Conservation (phyloP, 2,797 vertebrate species). For the Muraenolepis orangiensis region DNA sequence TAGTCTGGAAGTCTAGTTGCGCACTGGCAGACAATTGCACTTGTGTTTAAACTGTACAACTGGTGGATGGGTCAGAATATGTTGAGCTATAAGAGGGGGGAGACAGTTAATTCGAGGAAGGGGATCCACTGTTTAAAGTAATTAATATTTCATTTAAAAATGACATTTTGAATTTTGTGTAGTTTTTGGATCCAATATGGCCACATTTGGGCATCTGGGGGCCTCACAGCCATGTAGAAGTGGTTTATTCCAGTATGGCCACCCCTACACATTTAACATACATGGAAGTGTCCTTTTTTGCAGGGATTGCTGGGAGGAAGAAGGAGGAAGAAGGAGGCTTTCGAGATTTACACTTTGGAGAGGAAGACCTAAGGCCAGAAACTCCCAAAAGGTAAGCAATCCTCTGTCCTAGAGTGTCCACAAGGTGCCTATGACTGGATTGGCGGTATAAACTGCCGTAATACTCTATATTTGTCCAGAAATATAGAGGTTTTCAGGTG, state of each 20-base stretch:
- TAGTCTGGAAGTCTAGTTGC: constrained; percentile 48
- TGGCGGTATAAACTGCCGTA: constrained; percentile 33
- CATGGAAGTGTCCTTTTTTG: constrained; percentile 81
- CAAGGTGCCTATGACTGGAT: constrained; percentile 27
- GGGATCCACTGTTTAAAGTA: constrained; percentile 40
- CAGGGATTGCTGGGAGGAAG: constrained; percentile 86
- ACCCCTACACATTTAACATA: constrained; percentile 76
- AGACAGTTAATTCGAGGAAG: constrained; percentile 40
- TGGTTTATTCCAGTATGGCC: constrained; percentile 61
- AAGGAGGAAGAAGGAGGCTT: constrained; percentile 73
- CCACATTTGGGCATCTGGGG: constrained; percentile 40
- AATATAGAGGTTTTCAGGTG: constrained; percentile 48
- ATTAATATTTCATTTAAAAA: constrained; percentile 38
- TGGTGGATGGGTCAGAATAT: constrained; percentile 69
- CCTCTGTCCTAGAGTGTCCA: constrained; percentile 36
- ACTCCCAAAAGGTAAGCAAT: constrained; percentile 70
- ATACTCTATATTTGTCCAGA: constrained; percentile 25
- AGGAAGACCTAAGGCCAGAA: constrained; percentile 37
- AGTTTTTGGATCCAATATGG: constrained; percentile 12
- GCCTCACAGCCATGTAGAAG: constrained; percentile 41
- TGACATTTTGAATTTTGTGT: constrained; percentile 32
- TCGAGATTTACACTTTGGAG: constrained; percentile 64
- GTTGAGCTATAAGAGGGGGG: constrained; percentile 63
- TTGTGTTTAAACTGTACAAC: constrained; percentile 55
- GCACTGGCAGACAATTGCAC: constrained; percentile 46